Percentiles rank a stretch among this genome's conserved stretches.
Conservation (phyloP, 2,113 vertebrate species). For the Indri indri region DNA sequence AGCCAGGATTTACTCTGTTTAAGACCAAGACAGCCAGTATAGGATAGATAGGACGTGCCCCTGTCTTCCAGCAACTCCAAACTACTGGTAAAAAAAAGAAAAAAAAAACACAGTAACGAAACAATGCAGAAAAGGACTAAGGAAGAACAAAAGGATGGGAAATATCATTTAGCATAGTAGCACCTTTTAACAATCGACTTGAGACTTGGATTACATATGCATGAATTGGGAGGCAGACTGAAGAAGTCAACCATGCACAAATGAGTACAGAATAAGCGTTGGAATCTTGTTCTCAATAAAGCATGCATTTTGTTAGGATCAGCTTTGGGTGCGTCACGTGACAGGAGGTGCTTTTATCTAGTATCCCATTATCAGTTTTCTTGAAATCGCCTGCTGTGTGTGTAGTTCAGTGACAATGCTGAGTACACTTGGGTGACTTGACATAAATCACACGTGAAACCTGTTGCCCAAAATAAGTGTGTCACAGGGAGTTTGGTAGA, state of each 20-base stretch:
- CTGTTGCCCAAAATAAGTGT: not conserved
- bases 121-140: not conserved
- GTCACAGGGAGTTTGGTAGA: not conserved
- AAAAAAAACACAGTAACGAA: no score
- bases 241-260: not conserved
- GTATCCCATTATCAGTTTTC: not conserved
- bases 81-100: not conserved
- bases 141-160: not conserved
- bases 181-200: not conserved
- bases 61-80: not conserved
- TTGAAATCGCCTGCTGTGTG: not conserved
- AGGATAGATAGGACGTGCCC: not conserved
- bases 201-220: not conserved
- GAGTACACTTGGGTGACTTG: not conserved
- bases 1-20: not conserved
- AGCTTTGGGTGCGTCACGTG: not conserved
- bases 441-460: not conserved
- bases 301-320: not conserved
- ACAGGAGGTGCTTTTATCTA: no score
- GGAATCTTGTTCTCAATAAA: not conserved
- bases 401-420: not conserved
- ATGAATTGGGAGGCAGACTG: not conserved
- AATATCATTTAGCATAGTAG: fast-evolving
- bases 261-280: not conserved
- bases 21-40: not conserved